Evolutionary conservation across 2,888 invertebrate genomes (phyloP).

Genomic region (Heliconius charithonia): DNA sequence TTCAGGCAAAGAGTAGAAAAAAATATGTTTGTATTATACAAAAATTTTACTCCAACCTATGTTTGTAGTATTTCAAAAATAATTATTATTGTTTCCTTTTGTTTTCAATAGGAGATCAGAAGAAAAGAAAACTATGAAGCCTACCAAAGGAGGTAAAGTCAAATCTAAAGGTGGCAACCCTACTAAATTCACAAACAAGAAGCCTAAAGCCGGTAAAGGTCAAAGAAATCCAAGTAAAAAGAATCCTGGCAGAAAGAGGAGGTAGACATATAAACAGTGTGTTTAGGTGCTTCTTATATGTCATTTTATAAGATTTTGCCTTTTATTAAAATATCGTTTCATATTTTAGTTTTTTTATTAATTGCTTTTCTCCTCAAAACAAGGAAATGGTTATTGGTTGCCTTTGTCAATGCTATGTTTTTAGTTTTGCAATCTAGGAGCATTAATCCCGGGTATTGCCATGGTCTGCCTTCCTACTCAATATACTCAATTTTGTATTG

Average conservation of each 20-base stretch:
- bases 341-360: no score
- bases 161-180: constrained; percentile 68
- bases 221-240: constrained; percentile 87
- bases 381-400: no score
- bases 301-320: not conserved
- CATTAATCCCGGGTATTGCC: no score
- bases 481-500: no score
- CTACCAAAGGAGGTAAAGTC: constrained; percentile 61
- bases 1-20: no score
- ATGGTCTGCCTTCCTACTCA: no score
- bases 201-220: constrained; percentile 89
- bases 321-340: not conserved
- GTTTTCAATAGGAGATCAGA: constrained; percentile 71
- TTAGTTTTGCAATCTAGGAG: not conserved
- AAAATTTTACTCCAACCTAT: no score
- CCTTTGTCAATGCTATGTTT: not conserved
- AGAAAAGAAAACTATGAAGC: constrained; percentile 77
- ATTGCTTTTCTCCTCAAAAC: not conserved
- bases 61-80: no score
- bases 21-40: no score
- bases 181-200: constrained; percentile 76
- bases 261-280: constrained; percentile 65
- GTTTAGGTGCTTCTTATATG: not conserved
- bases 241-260: constrained; percentile 87
- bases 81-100: not conserved